Base-by-base conservation (phyloP, 1,140 invertebrate species). In the Leptonema lineaticorne region DNA sequence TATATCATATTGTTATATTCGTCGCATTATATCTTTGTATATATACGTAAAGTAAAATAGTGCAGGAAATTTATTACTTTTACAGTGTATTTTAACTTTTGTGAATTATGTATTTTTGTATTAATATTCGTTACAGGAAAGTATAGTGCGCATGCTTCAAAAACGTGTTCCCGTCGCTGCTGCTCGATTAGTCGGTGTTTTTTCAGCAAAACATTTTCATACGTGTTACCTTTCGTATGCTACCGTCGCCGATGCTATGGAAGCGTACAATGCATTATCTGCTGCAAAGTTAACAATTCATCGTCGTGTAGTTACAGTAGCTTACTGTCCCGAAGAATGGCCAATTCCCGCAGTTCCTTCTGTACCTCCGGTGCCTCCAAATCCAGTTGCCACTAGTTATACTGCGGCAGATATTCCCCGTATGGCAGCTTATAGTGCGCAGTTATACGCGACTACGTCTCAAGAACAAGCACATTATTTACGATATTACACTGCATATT, bases 401-500 rank as follows among this genome's bases (percentile, higher is more conserved):
- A 88, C 86, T 0, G 73, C 89, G 46, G 86, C 86, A 11, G 90
- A 92, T 76, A 87, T 92, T 14, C 86, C 90, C 1, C 85, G 87
- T 69, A 80, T 93, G 46, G 90, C 91, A 2, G 90, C 92, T 71
- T 92, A 92, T 74, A 91, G 90, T 75, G 90, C 91, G 5, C 87
- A 86, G 45, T 68, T 92, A 53, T 93, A 93, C 74, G 91, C 91
- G 1, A 89, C 88, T 72, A 90, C 87, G 60, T 82, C 88, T 1
- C 85, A 86, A 2, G 90, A 93, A 78, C 89, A 90, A 73, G 84
- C 87, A 1, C 85, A 89, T 33, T 92, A 91, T 76, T 78, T 90
- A 14, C 83, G 87, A 74, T 92, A 95, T 79, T 95, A 95, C 74
- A 88, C 88, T 2, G 85, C 90, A 59, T 95, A 94, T 78, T 95